Base-by-base conservation (phyloP, 2,888 invertebrate species). In the Coelinius sp. region DNA sequence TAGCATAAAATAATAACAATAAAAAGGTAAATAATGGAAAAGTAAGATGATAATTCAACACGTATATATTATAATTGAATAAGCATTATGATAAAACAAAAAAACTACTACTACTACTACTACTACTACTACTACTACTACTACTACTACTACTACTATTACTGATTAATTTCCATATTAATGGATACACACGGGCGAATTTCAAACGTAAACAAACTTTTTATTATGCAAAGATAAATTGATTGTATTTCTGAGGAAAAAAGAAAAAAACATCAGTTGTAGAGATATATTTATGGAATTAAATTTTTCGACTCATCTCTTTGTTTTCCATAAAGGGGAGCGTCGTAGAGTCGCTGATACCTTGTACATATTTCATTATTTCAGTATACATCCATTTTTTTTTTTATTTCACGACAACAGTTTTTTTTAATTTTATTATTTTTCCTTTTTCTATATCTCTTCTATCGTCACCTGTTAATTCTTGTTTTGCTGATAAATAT, bases 1-100 rank as follows among this genome's bases (percentile, higher is more conserved):
- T 97, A 86, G 96, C 96, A 81, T 97, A 91, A 92, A 82, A 62
- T 59, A 6, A 53, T 69, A 71, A n/a, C n/a, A n/a, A n/a, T n/a
- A n/a, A n/a, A n/a, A 65, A 65, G 71, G 66, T 53, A 38, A 22
- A 24, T 20, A 38, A 62, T n/a, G 1, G 0, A 62, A 38, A 53
- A 76, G 35, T 38, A 63, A 66, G 70, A 49, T 62, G 74, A 76
- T 68, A 41, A 63, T 67, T 59, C 27, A 53, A 38, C 53, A 70
- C 41, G 65, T 69, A 66, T 65, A 69, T 53, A 70, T 67, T 63
- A 38, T 31, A 44, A 63, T 41, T 74, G 74, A 68, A 52, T 75
- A 73, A 70, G 72, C 71, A 75, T 73, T 75, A 71, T 22, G 7
- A 73, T 56, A 62, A n/a, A n/a, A 74, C 72, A 66, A 65, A 81